Conservation (phyloP, 2,888 invertebrate genomes). For the Tachystola acroxantha region DNA sequence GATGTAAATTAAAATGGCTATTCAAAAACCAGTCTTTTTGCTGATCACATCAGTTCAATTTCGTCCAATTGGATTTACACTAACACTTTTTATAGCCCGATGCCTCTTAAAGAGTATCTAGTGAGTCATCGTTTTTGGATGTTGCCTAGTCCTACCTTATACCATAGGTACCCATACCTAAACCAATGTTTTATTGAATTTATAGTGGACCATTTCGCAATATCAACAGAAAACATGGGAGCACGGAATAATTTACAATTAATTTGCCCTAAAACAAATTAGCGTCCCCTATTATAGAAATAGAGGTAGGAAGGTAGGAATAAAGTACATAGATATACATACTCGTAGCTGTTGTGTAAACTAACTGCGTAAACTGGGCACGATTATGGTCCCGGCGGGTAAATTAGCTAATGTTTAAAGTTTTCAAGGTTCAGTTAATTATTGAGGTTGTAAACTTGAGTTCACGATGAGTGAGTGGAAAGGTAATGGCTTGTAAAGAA, state of each 20-base stretch:
- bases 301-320: background rate
- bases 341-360: conserved; percentile 3
- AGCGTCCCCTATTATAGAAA: background rate
- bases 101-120: no score
- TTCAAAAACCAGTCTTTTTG: no score
- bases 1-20: no score
- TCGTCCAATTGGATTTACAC: no score
- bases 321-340: conserved; percentile 7
- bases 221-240: no score
- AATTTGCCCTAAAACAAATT: background rate
- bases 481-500: conserved; percentile 48
- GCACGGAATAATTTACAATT: background rate
- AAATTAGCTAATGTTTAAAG: conserved; percentile 58
- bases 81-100: no score
- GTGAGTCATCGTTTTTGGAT: no score
- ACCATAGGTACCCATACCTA: no score
- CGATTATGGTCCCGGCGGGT: conserved; percentile 27
- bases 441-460: conserved; percentile 42
- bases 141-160: no score
- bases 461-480: conserved; percentile 35
- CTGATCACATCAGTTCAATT: no score
- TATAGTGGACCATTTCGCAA: no score
- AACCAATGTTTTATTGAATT: no score
- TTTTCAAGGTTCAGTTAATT: conserved; percentile 59
- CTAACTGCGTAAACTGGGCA: conserved; percentile 19